A percentile compares a stretch with the other conserved stretches of the same genome.
phyloP scores from a whole-genome alignment of 2,888 invertebrate genomes.

The Drosophila vallismaia region DNA sequence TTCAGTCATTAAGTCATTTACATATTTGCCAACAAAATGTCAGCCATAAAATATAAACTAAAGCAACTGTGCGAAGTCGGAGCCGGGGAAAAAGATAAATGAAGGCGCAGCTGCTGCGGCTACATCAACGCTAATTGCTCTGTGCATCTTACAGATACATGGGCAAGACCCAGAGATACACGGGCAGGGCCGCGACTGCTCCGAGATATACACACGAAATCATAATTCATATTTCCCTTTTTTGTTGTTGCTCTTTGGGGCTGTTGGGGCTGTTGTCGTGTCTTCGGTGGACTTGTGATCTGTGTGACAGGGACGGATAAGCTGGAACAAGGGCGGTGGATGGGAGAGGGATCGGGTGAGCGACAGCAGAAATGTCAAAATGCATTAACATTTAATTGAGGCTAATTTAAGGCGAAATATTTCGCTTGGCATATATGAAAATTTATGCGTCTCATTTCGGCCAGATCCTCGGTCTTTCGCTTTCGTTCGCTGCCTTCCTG shows the following conservation, averaged over 20 bases:
- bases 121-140: constrained; percentile 80
- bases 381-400: constrained; percentile 84
- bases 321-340: not conserved
- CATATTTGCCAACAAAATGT: constrained; percentile 58
- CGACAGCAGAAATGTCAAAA: constrained; percentile 82
- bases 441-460: constrained; percentile 73
- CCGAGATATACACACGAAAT: constrained; percentile 53
- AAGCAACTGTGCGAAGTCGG: constrained; percentile 50
- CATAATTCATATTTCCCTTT: constrained; percentile 56
- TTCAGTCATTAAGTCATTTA: constrained; percentile 57
- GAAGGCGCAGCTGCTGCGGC: constrained; percentile 78
- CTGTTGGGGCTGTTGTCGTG: constrained; percentile 6
- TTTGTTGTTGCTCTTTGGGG: constrained; percentile 10
- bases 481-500: constrained; percentile 33
- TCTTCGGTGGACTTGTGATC: constrained; percentile 39
- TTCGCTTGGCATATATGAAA: constrained; percentile 77
- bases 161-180: constrained; percentile 11
- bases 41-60: constrained; percentile 53
- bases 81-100: constrained; percentile 62
- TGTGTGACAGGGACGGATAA: constrained; percentile 29
- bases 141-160: constrained; percentile 51
- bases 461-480: constrained; percentile 47
- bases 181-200: constrained; percentile 19
- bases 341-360: constrained; percentile 12
- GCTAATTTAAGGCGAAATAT: constrained; percentile 83